phyloP scores from a whole-genome alignment of 2,797 vertebrate species.

The Karalla daura region DNA sequence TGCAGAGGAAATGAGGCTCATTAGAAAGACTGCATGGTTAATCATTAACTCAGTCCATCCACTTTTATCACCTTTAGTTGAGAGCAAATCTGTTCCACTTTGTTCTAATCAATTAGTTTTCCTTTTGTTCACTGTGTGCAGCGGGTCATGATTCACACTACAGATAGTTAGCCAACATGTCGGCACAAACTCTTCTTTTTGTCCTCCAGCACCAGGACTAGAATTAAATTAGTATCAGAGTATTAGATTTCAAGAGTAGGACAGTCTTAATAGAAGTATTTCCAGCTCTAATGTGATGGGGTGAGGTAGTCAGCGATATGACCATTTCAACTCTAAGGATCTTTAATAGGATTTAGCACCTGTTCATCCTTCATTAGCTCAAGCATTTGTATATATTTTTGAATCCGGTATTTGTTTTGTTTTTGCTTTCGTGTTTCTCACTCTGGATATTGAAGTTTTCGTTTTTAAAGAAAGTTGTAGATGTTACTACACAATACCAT shows the following conservation, averaged over 20 bases:
- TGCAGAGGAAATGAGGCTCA: constrained; percentile 39
- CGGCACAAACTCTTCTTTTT: neutral
- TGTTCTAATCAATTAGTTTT: constrained; percentile 18
- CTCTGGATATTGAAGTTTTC: too few relatives aligned
- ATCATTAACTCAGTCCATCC: constrained; percentile 33
- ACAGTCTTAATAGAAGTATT: too few relatives aligned
- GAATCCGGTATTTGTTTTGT: neutral
- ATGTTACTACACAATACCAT: too few relatives aligned
- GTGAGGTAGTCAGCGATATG: too few relatives aligned
- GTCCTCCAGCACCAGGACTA: too few relatives aligned
- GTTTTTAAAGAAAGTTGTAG: neutral
- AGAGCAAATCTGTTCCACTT: constrained; percentile 12
- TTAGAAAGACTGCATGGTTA: constrained; percentile 33
- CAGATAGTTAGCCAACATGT: neutral
- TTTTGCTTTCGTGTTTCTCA: too few relatives aligned
- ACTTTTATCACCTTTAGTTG: constrained; percentile 18
- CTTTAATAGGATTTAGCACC: neutral
- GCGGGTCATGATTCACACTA: neutral
- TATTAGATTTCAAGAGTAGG: neutral
- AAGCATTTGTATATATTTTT: neutral
- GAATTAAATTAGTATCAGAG: too few relatives aligned
- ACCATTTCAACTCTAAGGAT: neutral
- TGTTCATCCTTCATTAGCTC: neutral
- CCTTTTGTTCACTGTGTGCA: neutral
- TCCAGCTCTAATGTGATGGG: neutral